A percentile compares a stretch with the other conserved stretches of the same genome.
Evolutionary conservation across 2,888 invertebrate genomes (phyloP).

Genomic region (Callimorpha dominula): DNA sequence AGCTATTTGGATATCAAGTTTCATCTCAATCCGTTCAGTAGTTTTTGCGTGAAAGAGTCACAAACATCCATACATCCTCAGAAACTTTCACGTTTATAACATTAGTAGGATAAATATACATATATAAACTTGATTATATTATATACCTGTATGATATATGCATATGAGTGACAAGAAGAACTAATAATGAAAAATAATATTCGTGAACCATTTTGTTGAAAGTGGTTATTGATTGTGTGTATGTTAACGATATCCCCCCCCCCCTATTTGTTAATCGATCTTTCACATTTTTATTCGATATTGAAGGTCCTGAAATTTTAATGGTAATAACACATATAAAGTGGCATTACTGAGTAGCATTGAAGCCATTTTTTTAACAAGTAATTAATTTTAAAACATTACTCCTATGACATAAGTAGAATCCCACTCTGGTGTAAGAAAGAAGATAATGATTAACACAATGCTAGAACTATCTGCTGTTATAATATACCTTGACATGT

Average conservation of each 20-base stretch:
- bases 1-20: no score
- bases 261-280: not conserved
- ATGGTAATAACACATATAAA: not conserved
- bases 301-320: not conserved
- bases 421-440: no score
- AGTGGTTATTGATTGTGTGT: not conserved
- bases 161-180: no score
- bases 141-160: no score
- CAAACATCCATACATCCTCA: no score
- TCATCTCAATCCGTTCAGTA: no score
- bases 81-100: no score
- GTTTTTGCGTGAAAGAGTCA: no score
- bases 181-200: not conserved
- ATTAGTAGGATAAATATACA: no score
- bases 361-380: not conserved
- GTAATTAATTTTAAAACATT: not conserved
- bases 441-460: not conserved
- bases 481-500: conserved; percentile 37
- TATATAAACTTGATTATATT: no score
- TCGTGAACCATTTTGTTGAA: not conserved
- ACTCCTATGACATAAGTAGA: no score
- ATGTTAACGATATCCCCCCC: not conserved
- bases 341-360: not conserved
- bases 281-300: not conserved
- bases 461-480: not conserved